Conservation (phyloP, 92 coral and sea anemone genomes). For the Porites cylindrica region DNA sequence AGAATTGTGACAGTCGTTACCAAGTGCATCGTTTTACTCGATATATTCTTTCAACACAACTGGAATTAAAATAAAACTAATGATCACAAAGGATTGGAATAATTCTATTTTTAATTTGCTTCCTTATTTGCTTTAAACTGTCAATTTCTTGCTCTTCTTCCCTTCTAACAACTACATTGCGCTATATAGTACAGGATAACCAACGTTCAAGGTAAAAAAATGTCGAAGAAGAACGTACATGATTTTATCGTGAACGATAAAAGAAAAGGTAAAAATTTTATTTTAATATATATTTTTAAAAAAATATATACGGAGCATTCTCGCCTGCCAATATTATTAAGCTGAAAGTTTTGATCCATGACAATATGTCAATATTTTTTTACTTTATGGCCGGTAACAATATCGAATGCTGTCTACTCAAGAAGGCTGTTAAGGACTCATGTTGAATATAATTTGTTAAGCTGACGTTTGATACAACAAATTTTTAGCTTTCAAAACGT, state of each 20-base stretch:
- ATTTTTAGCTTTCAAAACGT: neutral
- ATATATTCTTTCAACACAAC: neutral
- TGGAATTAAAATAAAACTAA: neutral
- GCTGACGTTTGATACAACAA: neutral
- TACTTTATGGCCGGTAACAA: neutral
- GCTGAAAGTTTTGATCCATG: neutral
- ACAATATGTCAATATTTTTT: conserved; percentile 10
- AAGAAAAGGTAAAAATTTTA: no score
- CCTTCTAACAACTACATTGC: neutral
- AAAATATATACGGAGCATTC: no score
- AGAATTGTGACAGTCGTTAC: no score
- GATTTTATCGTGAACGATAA: no score
- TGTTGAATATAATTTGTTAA: neutral
- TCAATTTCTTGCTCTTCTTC: neutral
- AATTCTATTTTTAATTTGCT: conserved; percentile 28
- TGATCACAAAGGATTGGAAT: conserved; percentile 2
- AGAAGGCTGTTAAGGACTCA: neutral
- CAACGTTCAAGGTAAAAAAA: neutral
- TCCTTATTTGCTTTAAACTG: conserved; percentile 11
- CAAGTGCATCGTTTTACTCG: neutral
- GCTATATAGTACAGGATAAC: neutral
- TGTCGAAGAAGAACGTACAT: neutral
- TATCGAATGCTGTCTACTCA: neutral
- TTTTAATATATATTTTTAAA: no score
- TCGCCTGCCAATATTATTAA: neutral